A percentile compares a stretch with the other conserved stretches of the same genome.
phyloP scores from a whole-genome alignment of 2,113 vertebrate genomes.

The Erythrocercus mccallii region DNA sequence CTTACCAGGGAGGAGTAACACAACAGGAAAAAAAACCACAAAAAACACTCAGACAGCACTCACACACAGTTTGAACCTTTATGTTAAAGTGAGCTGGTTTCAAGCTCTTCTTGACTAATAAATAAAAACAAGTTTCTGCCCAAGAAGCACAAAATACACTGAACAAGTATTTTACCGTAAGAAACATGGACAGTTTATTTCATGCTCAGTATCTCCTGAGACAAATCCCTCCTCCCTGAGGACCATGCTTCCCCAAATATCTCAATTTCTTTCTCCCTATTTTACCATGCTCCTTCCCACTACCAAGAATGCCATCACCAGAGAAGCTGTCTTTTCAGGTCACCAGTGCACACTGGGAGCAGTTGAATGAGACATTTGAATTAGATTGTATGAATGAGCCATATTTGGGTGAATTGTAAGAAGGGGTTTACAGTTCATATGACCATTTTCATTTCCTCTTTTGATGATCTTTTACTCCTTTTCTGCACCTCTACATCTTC shows the following conservation, averaged over 20 bases:
- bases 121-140: background rate
- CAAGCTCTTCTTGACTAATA: background rate
- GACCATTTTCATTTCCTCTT: background rate
- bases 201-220: background rate
- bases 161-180: background rate
- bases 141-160: background rate
- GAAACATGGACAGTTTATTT: background rate
- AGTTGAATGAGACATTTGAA: background rate
- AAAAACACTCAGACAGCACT: background rate
- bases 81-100: background rate
- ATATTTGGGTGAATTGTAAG: background rate
- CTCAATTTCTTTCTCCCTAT: background rate
- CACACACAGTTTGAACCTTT: background rate
- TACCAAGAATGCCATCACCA: background rate
- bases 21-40: background rate
- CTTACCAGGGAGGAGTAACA: background rate
- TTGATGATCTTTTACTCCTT: background rate
- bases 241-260: background rate
- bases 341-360: background rate
- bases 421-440: background rate
- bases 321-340: background rate
- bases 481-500: background rate
- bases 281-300: background rate
- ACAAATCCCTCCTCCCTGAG: background rate
- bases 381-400: background rate